phyloP scores from a whole-genome alignment of 1,140 invertebrate species.

The Apis mellifera region Amel_HAv3.1 CM009933.2:9909001-9909500 shows the following conservation, averaged over 20 bases:
- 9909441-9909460: slow-evolving; percentile 23
- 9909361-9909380: not conserved
- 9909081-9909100: slow-evolving; percentile 15
- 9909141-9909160: no score
- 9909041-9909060: slow-evolving; percentile 50
- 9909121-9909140: slow-evolving; percentile 3
- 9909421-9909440: not conserved
- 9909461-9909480: slow-evolving; percentile 5
- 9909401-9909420: not conserved
- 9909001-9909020: slow-evolving; percentile 42
- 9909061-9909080: slow-evolving; percentile 51
- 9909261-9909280: not conserved
- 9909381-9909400: slow-evolving; percentile 2
- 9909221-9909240: not conserved
- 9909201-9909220: not conserved
- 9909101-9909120: slow-evolving; percentile 14
- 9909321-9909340: not conserved
- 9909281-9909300: no score
- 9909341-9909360: not conserved
- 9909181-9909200: not conserved
- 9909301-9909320: not conserved
- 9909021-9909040: slow-evolving; percentile 47
- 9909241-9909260: not conserved
- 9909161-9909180: no score
- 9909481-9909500: not conserved